Base-by-base conservation (phyloP, 2,888 invertebrate species). In the Tetramorium bicarinatum region DNA sequence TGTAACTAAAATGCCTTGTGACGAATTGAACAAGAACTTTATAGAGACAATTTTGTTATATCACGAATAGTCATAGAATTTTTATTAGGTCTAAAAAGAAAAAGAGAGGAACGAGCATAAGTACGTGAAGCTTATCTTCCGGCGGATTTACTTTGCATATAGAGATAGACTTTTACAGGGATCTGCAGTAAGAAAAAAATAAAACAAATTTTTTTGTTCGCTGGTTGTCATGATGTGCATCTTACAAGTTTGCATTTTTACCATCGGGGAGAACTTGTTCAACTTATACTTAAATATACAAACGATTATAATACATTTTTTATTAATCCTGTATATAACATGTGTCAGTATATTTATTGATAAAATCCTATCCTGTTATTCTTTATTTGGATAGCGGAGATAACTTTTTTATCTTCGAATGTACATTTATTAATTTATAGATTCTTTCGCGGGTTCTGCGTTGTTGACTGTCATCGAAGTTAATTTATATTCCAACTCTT, bases 251-350 rank as follows among this genome's bases (percentile, higher is more conserved):
- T 88, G 87, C 90, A 91, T 91, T 88, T 91, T 87, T 86, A 89
- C 84, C 75, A 86, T 83, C 87, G 29, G 29, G 4, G 29, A 72
- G 81, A 86, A 84, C 88, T 92, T 88, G 91, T 92, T 92, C 86
- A 84, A 91, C 91, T 93, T 90, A 89, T 86, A 92, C 89, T 91
- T 91, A 90, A 92, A 92, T 92, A 93, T 69, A 85, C 86, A 89
- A 92, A 94, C 90, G 89, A 93, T 90, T 93, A 93, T 92, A 94
- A 94, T 94, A 94, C 92, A 94, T 94, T 94, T 94, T 94, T 93
- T 94, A 94, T 94, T 94, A 94, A 94, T 94, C 93, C 92, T 93
- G 91, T 80, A 85, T 86, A 85, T 90, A 83, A 74, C 83, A 71
- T 61, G 82, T 88, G 81, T 87, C 38, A 61, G 47, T 80, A 47